Percentiles rank a stretch among this genome's conserved stretches.
Conservation (phyloP, 2,888 invertebrate species). For the Clostera curtula region DNA sequence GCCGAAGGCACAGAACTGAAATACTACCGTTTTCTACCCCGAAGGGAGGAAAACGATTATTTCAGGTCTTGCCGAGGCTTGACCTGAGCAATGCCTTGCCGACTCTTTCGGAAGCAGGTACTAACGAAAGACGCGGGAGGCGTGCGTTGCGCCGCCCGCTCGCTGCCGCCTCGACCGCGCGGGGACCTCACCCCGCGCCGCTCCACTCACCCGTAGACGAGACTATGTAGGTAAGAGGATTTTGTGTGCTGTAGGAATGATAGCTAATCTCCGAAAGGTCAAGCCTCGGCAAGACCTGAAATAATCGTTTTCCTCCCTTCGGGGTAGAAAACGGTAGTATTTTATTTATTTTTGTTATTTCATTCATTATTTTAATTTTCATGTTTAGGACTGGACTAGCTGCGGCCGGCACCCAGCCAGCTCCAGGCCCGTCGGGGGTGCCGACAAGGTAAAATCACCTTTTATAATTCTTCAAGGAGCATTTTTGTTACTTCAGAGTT, state of each 20-base stretch:
- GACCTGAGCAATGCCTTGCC: conserved; percentile 12
- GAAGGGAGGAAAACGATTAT: conserved; percentile 16
- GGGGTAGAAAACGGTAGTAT: conserved; percentile 15
- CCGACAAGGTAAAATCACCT: too few relatives aligned
- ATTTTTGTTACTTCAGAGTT: too few relatives aligned
- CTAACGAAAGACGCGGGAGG: neutral
- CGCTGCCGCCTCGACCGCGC: neutral
- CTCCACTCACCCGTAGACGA: neutral
- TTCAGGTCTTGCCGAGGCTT: conserved; percentile 16
- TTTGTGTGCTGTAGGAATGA: conserved; percentile 1
- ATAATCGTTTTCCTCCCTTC: conserved; percentile 13
- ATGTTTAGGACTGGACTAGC: too few relatives aligned
- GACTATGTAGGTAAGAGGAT: neutral
- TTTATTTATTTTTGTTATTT: too few relatives aligned
- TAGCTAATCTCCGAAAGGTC: conserved; percentile 7
- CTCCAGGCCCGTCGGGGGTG: too few relatives aligned
- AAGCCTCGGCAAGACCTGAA: conserved; percentile 13
- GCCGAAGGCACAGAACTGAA: conserved; percentile 11
- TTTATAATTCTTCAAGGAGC: too few relatives aligned
- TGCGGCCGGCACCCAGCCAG: too few relatives aligned
- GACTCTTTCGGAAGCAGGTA: conserved; percentile 7
- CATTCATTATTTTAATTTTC: too few relatives aligned
- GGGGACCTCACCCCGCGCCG: neutral
- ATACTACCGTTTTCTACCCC: conserved; percentile 14
- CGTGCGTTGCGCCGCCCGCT: neutral